These are phyloP conservation scores for Hirundo rustica DNA, from an alignment of 2,797 vertebrate genomes.

Conservation along the genomic window DNA sequence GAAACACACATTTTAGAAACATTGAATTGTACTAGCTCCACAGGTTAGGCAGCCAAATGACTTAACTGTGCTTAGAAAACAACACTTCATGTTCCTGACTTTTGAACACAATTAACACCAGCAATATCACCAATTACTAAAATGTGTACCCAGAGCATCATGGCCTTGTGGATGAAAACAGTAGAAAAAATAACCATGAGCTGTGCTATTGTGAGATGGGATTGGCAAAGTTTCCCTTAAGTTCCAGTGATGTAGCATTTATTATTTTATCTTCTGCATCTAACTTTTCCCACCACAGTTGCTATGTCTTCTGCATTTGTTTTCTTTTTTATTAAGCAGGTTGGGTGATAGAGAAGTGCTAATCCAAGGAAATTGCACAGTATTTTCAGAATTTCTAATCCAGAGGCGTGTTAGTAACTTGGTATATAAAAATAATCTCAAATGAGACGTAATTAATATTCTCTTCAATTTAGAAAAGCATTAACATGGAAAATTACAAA, in stretches of 20 bases:
- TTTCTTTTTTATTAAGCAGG: neutral
- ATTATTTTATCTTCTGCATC: neutral
- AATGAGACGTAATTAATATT: neutral
- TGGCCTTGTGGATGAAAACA: neutral
- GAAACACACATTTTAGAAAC: neutral
- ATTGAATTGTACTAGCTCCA: neutral
- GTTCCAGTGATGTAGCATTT: neutral
- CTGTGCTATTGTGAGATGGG: neutral
- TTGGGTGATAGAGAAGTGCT: neutral
- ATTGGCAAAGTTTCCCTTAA: neutral
- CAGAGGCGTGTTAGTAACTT: neutral
- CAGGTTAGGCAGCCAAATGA: neutral
- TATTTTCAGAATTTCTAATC: neutral
- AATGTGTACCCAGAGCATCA: neutral
- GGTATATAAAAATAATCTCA: neutral
- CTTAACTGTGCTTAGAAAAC: neutral
- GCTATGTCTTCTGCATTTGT: neutral
- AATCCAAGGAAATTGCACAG: neutral
- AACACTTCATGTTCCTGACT: neutral
- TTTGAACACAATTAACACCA: neutral
- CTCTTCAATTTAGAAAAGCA: neutral
- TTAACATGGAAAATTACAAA: neutral
- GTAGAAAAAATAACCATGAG: neutral
- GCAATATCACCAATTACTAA: neutral
- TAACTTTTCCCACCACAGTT: neutral